A percentile compares a stretch with the other conserved stretches of the same genome.
These are phyloP conservation scores for Bombylius discolor DNA, from an alignment of 2,888 invertebrate species.

Conservation along the genomic window DNA sequence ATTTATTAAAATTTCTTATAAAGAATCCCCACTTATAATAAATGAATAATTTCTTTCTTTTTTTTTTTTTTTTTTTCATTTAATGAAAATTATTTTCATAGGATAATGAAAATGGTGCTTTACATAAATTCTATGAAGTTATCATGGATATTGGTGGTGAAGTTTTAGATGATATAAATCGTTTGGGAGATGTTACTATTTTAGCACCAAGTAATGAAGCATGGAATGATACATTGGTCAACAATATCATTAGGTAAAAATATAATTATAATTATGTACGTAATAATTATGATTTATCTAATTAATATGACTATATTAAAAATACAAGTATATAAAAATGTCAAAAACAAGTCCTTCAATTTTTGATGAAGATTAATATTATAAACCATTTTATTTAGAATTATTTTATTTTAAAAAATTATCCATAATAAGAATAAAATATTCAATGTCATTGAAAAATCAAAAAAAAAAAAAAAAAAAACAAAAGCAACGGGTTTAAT, in stretches of 20 bases:
- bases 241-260: conserved; percentile 48
- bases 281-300: too few relatives aligned
- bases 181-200: conserved; percentile 62
- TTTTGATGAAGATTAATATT: too few relatives aligned
- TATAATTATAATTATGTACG: background rate
- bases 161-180: conserved; percentile 57
- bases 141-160: conserved; percentile 65
- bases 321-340: too few relatives aligned
- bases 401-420: too few relatives aligned
- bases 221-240: conserved; percentile 61
- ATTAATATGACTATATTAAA: too few relatives aligned
- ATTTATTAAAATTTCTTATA: background rate
- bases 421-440: too few relatives aligned
- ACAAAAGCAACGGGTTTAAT: too few relatives aligned
- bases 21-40: background rate
- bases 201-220: conserved; percentile 86
- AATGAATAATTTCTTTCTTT: background rate
- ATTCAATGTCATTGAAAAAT: too few relatives aligned
- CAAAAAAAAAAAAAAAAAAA: too few relatives aligned
- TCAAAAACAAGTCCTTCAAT: too few relatives aligned
- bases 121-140: conserved; percentile 70
- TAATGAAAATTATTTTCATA: conserved; percentile 23
- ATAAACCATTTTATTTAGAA: too few relatives aligned
- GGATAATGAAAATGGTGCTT: conserved; percentile 60
- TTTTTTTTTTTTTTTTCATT: background rate